These are phyloP conservation scores for Drosophila conformis DNA, from an alignment of 2,888 invertebrate species.

Conservation along the genomic window DNA sequence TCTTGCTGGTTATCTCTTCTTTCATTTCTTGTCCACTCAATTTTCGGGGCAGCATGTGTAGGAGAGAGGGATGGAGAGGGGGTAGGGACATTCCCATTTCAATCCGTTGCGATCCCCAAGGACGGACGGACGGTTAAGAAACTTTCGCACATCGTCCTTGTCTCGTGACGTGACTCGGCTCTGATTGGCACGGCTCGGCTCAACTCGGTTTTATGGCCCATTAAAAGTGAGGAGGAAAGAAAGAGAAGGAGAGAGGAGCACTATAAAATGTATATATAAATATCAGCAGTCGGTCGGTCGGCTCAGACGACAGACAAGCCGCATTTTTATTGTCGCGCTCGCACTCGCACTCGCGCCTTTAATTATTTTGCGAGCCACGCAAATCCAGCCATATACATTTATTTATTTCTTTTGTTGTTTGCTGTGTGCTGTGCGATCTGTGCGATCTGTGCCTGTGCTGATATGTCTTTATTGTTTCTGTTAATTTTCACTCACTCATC, in stretches of 20 bases:
- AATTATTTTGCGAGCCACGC: constrained; percentile 53
- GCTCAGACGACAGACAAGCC: background rate
- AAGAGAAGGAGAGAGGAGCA: background rate
- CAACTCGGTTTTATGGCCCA: constrained; percentile 20
- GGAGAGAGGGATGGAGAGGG: no score
- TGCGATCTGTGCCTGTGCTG: background rate
- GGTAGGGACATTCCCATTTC: background rate
- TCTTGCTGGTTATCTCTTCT: background rate
- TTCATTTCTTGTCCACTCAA: background rate
- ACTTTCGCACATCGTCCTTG: constrained; percentile 60
- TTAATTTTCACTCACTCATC: background rate
- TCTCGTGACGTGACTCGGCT: constrained; percentile 24
- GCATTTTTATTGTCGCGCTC: constrained; percentile 34
- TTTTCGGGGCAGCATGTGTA: constrained; percentile 14
- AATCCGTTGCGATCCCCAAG: constrained; percentile 33
- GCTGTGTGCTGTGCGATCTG: background rate
- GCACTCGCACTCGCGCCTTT: constrained; percentile 23
- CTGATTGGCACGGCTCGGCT: constrained; percentile 6
- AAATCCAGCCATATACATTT: constrained; percentile 29
- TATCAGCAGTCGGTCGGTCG: constrained; percentile 23
- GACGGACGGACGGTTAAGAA: constrained; percentile 45
- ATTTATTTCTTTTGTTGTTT: constrained; percentile 25
- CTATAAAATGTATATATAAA: constrained; percentile 4
- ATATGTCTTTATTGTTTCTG: background rate
- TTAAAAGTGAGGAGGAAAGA: constrained; percentile 11